phyloP scores from a whole-genome alignment of 1,140 invertebrate genomes.

The Drosophila bipectinata region DNA sequence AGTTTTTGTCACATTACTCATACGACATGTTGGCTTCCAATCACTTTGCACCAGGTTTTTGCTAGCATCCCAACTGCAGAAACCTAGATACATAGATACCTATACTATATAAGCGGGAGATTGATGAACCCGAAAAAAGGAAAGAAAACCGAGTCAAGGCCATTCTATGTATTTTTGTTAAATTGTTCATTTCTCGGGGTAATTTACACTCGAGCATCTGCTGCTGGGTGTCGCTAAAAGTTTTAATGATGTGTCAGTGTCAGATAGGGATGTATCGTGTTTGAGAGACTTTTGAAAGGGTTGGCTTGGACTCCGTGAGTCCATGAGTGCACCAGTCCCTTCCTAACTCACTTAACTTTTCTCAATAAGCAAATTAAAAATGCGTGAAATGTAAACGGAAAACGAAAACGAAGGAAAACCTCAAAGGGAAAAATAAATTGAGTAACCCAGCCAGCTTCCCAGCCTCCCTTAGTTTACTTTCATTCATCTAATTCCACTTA shows the following conservation, averaged over 20 bases:
- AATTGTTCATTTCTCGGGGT: not conserved
- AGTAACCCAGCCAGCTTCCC: not conserved
- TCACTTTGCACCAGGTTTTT: conserved; percentile 13
- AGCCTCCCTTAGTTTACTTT: conserved; percentile 1
- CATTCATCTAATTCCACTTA: conserved; percentile 38
- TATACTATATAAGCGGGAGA: conserved; percentile 7
- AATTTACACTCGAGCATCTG: conserved; percentile 33
- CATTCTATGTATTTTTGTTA: not conserved
- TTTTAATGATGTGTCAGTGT: conserved; percentile 46
- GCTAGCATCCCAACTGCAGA: conserved; percentile 1
- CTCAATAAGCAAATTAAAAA: conserved; percentile 36
- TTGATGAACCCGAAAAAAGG: conserved; percentile 21
- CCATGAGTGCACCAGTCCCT: not conserved
- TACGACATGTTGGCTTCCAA: conserved; percentile 61
- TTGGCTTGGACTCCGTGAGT: not conserved
- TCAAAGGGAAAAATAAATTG: conserved; percentile 25
- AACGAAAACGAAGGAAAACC: not conserved
- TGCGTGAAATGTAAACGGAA: conserved; percentile 26
- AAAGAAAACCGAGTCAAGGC: not conserved
- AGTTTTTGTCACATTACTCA: conserved; percentile 47
- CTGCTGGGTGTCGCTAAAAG: conserved; percentile 19
- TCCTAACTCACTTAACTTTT: conserved; percentile 1
- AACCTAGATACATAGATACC: conserved; percentile 11
- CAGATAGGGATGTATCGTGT: conserved; percentile 20
- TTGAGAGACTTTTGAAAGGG: conserved; percentile 8